Percentiles rank a stretch among this genome's conserved stretches.
phyloP scores from a whole-genome alignment of 2,797 vertebrate genomes.

The Pseudopleuronectes americanus region DNA sequence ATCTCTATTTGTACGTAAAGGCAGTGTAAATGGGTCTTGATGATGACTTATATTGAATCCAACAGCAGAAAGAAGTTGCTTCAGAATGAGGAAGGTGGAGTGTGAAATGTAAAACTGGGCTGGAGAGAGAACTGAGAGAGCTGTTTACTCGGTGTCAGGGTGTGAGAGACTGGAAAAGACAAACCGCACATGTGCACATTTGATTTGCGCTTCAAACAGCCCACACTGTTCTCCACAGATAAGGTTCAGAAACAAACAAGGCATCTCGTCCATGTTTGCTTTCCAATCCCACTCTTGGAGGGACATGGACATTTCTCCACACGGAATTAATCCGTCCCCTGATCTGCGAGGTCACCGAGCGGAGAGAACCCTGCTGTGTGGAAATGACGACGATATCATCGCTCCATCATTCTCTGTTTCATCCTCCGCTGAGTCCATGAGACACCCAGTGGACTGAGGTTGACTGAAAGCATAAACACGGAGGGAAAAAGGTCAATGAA shows the following conservation, averaged over 20 bases:
- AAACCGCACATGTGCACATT: conserved; percentile 44
- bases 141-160: conserved; percentile 45
- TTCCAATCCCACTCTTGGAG: conserved; percentile 56
- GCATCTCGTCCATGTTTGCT: conserved; percentile 52
- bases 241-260: conserved; percentile 67
- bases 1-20: no score
- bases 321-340: conserved; percentile 57
- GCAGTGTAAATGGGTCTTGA: neutral
- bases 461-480: conserved; percentile 43
- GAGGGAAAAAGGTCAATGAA: conserved; percentile 48
- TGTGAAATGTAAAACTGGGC: conserved; percentile 68
- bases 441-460: conserved; percentile 31
- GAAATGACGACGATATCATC: conserved; percentile 57
- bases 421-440: conserved; percentile 40
- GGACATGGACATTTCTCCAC: conserved; percentile 62
- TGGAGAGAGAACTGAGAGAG: conserved; percentile 41
- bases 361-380: conserved; percentile 55
- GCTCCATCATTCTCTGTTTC: conserved; percentile 48
- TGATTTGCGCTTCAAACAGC: conserved; percentile 56
- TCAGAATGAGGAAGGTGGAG: conserved; percentile 51
- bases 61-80: conserved; percentile 40
- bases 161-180: conserved; percentile 24
- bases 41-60: conserved; percentile 28
- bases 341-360: conserved; percentile 48
- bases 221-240: conserved; percentile 54